Evolutionary conservation across 1,140 invertebrate genomes (phyloP).

Genomic region (Agrypnia vestita): DNA sequence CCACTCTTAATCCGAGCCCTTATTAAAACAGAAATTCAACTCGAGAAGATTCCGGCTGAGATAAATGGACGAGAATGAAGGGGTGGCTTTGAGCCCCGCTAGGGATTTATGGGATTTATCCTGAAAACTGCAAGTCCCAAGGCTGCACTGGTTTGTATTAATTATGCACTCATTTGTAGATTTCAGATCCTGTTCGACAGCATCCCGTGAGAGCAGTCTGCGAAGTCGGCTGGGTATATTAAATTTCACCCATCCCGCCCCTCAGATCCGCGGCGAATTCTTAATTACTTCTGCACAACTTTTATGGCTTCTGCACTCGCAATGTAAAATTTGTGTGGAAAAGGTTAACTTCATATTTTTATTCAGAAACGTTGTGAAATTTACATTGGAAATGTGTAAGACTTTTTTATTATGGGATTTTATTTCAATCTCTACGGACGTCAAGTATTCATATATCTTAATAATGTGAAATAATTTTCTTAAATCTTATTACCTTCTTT

Average conservation of each 20-base stretch:
- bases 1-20: neutral
- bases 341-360: too few relatives aligned
- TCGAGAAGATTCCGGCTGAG: too few relatives aligned
- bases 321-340: conserved; percentile 6
- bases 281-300: conserved; percentile 7
- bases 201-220: conserved; percentile 9
- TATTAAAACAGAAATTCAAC: neutral
- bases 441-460: too few relatives aligned
- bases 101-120: neutral
- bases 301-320: conserved; percentile 23
- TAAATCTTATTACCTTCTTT: too few relatives aligned
- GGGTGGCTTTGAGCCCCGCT: neutral
- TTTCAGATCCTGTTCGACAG: neutral
- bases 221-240: conserved; percentile 22
- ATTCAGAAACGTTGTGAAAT: too few relatives aligned
- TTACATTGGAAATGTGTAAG: too few relatives aligned
- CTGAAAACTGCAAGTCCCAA: conserved; percentile 2
- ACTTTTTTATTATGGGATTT: too few relatives aligned
- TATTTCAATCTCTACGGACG: too few relatives aligned
- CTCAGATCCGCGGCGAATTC: neutral
- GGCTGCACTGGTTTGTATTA: neutral
- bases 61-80: too few relatives aligned
- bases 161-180: conserved; percentile 33
- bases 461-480: too few relatives aligned
- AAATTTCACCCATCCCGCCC: conserved; percentile 5